Evolutionary conservation across 2,113 vertebrate genomes (phyloP), one percentile per base, ranked within the genome.

Genomic region (Microcebus jonahi): DNA sequence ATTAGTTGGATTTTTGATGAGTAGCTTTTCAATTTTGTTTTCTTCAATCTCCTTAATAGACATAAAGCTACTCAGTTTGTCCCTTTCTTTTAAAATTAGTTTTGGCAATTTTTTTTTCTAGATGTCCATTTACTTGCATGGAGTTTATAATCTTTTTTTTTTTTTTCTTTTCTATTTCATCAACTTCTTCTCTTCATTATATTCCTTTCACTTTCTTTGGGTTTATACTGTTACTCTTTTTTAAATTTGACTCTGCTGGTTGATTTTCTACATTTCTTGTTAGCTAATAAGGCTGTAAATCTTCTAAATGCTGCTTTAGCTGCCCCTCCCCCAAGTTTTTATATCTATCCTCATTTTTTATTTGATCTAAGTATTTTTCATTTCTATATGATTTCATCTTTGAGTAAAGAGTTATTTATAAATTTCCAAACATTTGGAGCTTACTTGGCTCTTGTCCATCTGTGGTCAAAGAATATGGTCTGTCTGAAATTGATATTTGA

Each of bases 101-200:
- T 36, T 82, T 86, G 67, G 55, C 55, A 85, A 84, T 34, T 63
- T 45, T 63, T 45, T 92, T 94, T 90, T 31, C 71, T 79, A 93
- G 76, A 88, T 71, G 39, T 53, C 67, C 61, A 77, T 83, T 87
- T 75, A 76, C 5, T 97, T 55, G 23, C 90, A 90, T 90, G 50
- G 68, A 88, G 27, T 79, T 85, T 67, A 48, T 55, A 57, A 75
- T 59, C 39, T 34, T 65, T 42, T 76, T 65, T 94, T 86, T 86
- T 89, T 39, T 65, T 94, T 76, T 76, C 14, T 76, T 84, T 50
- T 81, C 21, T 59, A 14, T 85, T 68, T 89, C 39, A 87, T 87
- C 48, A 82, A 76, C 61, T 90, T 92, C 59, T 92, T 18, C 25
- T 90, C 23, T 70, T 90, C 77, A 84, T 88, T n/a, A 85, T 50